phyloP scores from a whole-genome alignment of 2,888 invertebrate species.

The Neoaliturus tenellus region DNA sequence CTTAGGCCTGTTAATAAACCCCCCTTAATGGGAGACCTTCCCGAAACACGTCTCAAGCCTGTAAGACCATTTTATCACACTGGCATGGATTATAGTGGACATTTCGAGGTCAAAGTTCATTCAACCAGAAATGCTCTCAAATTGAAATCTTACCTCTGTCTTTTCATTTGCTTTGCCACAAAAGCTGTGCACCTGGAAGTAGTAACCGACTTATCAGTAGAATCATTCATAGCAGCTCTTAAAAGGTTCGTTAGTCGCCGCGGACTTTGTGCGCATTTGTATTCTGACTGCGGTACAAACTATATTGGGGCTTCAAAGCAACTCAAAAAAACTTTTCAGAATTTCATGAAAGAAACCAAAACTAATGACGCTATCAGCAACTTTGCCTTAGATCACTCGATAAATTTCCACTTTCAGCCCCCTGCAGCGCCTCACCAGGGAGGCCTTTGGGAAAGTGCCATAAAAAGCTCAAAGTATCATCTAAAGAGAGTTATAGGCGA shows the following conservation, averaged over 20 bases:
- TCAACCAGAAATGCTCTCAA: neutral
- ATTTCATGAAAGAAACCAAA: too few species aligned
- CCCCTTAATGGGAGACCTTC: neutral
- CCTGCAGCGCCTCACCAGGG: conserved; percentile 69
- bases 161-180: conserved; percentile 68
- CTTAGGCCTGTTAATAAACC: neutral
- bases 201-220: conserved; percentile 66
- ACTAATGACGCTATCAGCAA: too few species aligned
- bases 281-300: conserved; percentile 69
- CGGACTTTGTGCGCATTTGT: conserved; percentile 66
- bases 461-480: conserved; percentile 69
- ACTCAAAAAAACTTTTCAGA: too few species aligned
- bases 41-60: neutral
- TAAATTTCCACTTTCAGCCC: conserved; percentile 69
- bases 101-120: neutral
- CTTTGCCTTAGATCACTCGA: conserved; percentile 66
- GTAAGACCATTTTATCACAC: neutral
- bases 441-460: conserved; percentile 69
- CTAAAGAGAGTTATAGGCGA: conserved; percentile 66
- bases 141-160: conserved; percentile 65
- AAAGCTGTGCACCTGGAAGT: conserved; percentile 69
- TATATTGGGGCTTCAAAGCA: conserved; percentile 69
- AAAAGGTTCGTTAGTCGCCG: conserved; percentile 67
- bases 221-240: conserved; percentile 69
- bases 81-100: neutral